phyloP scores from a whole-genome alignment of 1,140 invertebrate species.

The Trichomalopsis sarcophagae region DNA sequence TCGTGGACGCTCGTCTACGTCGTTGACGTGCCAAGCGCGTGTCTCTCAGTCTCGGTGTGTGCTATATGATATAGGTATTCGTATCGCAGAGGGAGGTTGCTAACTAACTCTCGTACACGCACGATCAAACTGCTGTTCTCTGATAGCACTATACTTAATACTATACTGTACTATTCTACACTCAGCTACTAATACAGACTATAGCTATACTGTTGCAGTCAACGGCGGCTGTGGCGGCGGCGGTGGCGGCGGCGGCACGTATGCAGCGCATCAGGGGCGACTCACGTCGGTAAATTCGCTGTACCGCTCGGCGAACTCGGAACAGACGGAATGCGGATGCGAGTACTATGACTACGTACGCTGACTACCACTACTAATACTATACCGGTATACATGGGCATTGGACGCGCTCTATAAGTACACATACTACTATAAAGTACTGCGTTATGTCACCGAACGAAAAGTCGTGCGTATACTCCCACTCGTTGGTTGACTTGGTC shows the following conservation, averaged over 20 bases:
- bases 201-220: neutral
- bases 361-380: neutral
- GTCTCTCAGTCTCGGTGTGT: neutral
- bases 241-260: neutral
- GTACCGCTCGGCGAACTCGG: neutral
- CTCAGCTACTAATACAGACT: too few relatives aligned
- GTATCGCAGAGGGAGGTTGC: neutral
- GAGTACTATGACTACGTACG: neutral
- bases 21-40: neutral
- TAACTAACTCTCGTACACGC: neutral
- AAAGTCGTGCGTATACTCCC: too few relatives aligned
- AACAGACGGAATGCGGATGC: conserved; percentile 4
- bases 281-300: too few relatives aligned
- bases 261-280: neutral
- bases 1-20: neutral
- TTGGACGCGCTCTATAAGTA: too few relatives aligned
- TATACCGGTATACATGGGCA: neutral
- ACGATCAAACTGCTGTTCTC: neutral
- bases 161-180: too few relatives aligned
- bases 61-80: too few relatives aligned
- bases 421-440: too few relatives aligned
- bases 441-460: too few relatives aligned
- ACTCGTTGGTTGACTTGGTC: too few relatives aligned
- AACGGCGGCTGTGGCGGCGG: neutral
- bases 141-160: neutral